phyloP scores from a whole-genome alignment of 2,113 vertebrate species.

The Cyphomyrus discorhynchus region DNA sequence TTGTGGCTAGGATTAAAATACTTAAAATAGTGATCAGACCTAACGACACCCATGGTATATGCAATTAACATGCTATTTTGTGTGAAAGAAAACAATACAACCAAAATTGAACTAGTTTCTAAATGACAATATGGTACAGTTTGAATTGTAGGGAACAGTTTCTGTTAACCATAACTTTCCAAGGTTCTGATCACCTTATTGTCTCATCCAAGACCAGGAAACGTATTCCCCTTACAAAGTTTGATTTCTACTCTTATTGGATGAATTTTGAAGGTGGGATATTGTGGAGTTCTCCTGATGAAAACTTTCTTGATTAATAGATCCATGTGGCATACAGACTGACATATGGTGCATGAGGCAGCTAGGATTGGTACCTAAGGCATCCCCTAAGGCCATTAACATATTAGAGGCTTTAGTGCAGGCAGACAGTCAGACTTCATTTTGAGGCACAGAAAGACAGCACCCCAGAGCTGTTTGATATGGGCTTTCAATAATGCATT shows the following conservation, averaged over 20 bases:
- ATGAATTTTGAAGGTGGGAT: constrained; percentile 36
- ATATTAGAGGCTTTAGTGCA: constrained; percentile 96
- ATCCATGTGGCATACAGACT: constrained; percentile 91
- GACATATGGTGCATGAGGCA: constrained; percentile 98
- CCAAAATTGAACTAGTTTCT: background rate
- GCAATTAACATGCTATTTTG: background rate
- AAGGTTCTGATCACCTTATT: background rate
- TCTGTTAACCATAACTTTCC: background rate
- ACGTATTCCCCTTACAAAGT: background rate
- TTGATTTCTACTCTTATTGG: background rate
- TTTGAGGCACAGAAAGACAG: constrained; percentile 68
- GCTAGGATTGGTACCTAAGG: constrained; percentile 91
- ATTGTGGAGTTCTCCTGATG: constrained; percentile 51
- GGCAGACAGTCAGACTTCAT: constrained; percentile 77
- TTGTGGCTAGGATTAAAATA: too few relatives aligned
- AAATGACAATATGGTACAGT: background rate
- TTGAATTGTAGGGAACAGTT: background rate
- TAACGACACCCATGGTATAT: background rate
- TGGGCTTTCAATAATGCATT: constrained; percentile 81
- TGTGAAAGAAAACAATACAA: background rate
- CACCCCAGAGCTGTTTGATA: constrained; percentile 80
- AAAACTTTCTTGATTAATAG: constrained; percentile 90
- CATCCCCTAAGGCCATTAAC: constrained; percentile 97
- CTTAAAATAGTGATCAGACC: too few relatives aligned
- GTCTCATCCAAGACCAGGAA: background rate